These are phyloP conservation scores for mouse (Mus musculus) DNA, from an alignment of 2,113 vertebrate genomes.

Conservation along the genomic window DNA sequence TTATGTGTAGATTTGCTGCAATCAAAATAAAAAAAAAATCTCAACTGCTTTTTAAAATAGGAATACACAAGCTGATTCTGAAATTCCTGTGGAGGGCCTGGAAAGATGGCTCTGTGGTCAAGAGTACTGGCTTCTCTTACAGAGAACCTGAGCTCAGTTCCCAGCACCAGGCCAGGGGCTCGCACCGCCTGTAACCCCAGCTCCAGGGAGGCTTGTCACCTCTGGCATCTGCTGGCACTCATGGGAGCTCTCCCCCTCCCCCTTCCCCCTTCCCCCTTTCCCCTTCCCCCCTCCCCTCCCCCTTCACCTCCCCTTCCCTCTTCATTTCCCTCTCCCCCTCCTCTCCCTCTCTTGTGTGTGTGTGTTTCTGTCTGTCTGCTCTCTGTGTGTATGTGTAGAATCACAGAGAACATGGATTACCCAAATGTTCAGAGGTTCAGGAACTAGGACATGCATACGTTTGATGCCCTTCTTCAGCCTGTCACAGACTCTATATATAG, in stretches of 20 bases:
- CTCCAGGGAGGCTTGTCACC: neutral
- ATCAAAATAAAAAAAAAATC: constrained; percentile 7
- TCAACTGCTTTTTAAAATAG: neutral
- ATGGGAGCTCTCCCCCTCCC: too few relatives aligned
- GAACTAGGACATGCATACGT: neutral
- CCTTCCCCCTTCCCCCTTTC: neutral
- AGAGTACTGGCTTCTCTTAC: neutral
- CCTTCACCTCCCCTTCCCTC: too few relatives aligned
- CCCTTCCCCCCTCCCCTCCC: neutral
- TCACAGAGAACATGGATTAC: neutral
- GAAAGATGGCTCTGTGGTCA: neutral
- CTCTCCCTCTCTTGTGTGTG: neutral
- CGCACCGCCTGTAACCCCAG: neutral
- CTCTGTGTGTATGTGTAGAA: neutral
- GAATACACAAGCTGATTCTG: neutral
- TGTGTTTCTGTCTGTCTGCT: neutral
- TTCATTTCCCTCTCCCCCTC: neutral
- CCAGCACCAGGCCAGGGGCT: neutral
- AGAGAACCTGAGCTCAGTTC: neutral
- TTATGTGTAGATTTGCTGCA: neutral
- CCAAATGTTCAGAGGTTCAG: neutral
- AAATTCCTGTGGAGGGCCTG: neutral
- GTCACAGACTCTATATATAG: neutral
- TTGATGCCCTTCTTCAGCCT: neutral
- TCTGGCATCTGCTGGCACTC: neutral